Evolutionary conservation across 2,888 invertebrate genomes (phyloP).

Genomic region (Sclerodermus sp.): DNA sequence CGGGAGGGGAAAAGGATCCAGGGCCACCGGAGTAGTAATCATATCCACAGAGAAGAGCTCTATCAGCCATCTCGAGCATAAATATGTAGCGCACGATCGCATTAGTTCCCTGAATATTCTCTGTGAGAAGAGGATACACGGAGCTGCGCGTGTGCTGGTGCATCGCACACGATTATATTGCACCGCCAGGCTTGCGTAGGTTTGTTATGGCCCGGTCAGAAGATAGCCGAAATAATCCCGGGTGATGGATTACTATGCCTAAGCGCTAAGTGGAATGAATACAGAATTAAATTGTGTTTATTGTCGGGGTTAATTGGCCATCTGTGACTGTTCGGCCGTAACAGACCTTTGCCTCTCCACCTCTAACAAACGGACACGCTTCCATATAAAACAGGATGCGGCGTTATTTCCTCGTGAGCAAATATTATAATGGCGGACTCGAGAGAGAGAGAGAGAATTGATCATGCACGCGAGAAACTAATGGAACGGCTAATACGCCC

Average conservation of each 20-base stretch:
- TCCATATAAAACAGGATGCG: too few species aligned
- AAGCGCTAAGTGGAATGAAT: conserved; percentile 52
- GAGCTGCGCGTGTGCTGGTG: neutral
- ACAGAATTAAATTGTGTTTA: conserved; percentile 53
- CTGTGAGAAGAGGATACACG: neutral
- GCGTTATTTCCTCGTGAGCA: too few species aligned
- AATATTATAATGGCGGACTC: too few species aligned
- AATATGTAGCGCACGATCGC: conserved; percentile 45
- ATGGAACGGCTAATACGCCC: too few species aligned
- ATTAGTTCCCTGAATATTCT: conserved; percentile 32
- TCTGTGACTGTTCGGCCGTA: conserved; percentile 42
- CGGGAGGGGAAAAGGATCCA: neutral
- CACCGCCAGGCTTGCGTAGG: conserved; percentile 19
- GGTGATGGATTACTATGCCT: conserved; percentile 46
- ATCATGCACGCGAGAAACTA: too few species aligned
- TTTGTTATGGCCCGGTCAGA: conserved; percentile 37
- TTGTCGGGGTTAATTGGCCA: conserved; percentile 53
- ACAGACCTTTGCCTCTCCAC: conserved; percentile 7
- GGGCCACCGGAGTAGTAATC: conserved; percentile 33
- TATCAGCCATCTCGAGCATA: conserved; percentile 41
- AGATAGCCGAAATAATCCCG: conserved; percentile 48
- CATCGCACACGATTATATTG: conserved; percentile 4
- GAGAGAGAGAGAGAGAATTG: too few species aligned
- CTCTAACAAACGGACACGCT: too few species aligned
- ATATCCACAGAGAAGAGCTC: conserved; percentile 30